Evolutionary conservation across 1,140 invertebrate genomes (phyloP), one percentile per base, ranked within the genome.

Genomic region (Atta texana): DNA sequence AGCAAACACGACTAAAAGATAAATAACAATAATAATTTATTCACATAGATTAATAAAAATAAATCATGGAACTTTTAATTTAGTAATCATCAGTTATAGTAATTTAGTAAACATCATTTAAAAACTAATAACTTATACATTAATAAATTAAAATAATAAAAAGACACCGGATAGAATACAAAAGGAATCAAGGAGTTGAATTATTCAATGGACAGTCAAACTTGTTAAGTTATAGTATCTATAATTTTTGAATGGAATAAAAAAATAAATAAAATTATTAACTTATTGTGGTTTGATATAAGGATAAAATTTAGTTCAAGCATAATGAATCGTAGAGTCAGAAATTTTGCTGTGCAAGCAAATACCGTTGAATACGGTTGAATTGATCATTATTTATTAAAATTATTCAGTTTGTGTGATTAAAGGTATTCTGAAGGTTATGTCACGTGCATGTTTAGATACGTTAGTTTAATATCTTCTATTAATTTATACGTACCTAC

Each of bases 401-500:
- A 44, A 7, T 44, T 44, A 44, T 44, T 44, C 39, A 44, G 39
- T 44, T 44, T 44, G 39, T 44, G 39, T 44, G 39, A 44, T 44
- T 44, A 44, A 44, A 44, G 39, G 7, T 44, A 44, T 44, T 10
- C 8, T 64, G n/a, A n/a, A 0, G 64, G 64, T 81, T 71, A 71
- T 4, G 44, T 16, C 5, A 66, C 21, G 14, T 3, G 31, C 64
- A 6, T 24, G 49, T 51, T 51, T 24, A 59, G 21, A 2, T 34
- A n/a, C 18, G 14, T 68, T 21, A 31, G 21, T 3, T 53, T 8
- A 44, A 51, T 12, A n/a, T 44, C 68, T 51, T 69, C 3, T 57
- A 28, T 18, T 55, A 55, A 71, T 75, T 39, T 0, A 14, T 72
- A 88, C 94, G 61, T 92, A 95, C 95, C 97, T 18, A 98, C 97